These are phyloP conservation scores for Rhadinocentrus ornatus DNA, from an alignment of 2,797 vertebrate genomes.

Conservation along the genomic window DNA sequence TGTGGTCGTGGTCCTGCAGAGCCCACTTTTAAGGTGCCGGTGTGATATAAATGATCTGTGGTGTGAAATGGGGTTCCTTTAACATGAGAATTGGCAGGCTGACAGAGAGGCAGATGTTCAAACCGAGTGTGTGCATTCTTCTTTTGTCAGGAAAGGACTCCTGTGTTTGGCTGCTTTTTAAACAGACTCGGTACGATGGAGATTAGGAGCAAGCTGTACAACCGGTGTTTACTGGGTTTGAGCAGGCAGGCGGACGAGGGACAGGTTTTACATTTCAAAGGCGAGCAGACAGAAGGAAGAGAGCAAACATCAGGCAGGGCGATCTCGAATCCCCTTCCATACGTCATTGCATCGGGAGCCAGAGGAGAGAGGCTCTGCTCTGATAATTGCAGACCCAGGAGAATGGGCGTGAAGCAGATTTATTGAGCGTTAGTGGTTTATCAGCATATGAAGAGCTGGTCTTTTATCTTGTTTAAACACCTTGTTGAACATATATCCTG, in stretches of 20 bases:
- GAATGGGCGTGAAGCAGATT: conserved; percentile 12
- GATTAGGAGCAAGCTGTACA: conserved; percentile 67
- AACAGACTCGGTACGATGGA: conserved; percentile 55
- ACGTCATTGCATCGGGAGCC: neutral
- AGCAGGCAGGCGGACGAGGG: conserved; percentile 25
- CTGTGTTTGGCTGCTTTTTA: conserved; percentile 58
- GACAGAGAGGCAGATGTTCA: conserved; percentile 76
- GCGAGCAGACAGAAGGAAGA: conserved; percentile 30
- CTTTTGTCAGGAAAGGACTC: conserved; percentile 46
- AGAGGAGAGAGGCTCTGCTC: conserved; percentile 11
- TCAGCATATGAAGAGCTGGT: conserved; percentile 29
- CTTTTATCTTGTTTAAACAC: conserved; percentile 35
- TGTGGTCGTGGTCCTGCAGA: conserved; percentile 19
- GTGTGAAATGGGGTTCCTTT: conserved; percentile 45
- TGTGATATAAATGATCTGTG: conserved; percentile 47
- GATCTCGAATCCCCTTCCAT: conserved; percentile 16
- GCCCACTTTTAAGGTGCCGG: conserved; percentile 17
- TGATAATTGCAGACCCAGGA: conserved; percentile 23
- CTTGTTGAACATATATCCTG: conserved; percentile 21
- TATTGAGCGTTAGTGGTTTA: conserved; percentile 25
- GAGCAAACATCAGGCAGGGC: conserved; percentile 38
- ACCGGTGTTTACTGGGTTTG: conserved; percentile 50
- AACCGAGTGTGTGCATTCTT: conserved; percentile 53
- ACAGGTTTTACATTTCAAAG: conserved; percentile 75
- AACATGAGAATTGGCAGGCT: conserved; percentile 44